A percentile compares a stretch with the other conserved stretches of the same genome.
Evolutionary conservation across 2,113 vertebrate genomes (phyloP).

Genomic region (Neofelis nebulosa): DNA sequence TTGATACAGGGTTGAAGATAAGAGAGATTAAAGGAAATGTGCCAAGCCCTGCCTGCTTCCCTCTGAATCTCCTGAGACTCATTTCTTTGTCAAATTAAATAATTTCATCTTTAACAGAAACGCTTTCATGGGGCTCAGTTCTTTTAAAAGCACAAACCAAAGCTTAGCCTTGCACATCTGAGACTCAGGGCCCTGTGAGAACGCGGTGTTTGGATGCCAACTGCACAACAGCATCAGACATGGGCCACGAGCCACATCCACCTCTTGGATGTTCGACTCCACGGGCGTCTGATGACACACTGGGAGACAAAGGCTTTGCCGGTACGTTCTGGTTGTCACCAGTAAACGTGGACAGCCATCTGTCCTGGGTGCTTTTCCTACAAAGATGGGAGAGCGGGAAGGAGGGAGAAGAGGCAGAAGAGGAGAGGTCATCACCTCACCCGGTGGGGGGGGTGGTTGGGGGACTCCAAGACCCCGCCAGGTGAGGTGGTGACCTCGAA

Average conservation of each 20-base stretch:
- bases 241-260: fast-evolving
- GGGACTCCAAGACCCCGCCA: too few species aligned
- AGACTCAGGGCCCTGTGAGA: background rate
- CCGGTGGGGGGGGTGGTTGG: too few species aligned
- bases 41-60: background rate
- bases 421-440: background rate
- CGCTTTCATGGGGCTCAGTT: background rate
- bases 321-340: background rate
- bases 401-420: background rate
- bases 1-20: background rate
- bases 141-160: background rate
- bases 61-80: background rate
- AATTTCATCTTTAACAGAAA: background rate
- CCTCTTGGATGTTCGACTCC: background rate
- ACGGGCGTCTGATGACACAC: background rate
- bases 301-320: background rate
- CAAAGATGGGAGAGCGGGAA: background rate
- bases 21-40: background rate
- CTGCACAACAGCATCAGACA: fast-evolving
- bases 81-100: background rate
- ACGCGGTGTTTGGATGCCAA: background rate
- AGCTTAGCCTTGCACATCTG: background rate
- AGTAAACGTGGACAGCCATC: background rate
- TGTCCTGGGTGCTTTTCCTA: background rate
- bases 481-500: background rate